Conservation (phyloP, 2,797 vertebrate species). For the Spheniscus humboldti region DNA sequence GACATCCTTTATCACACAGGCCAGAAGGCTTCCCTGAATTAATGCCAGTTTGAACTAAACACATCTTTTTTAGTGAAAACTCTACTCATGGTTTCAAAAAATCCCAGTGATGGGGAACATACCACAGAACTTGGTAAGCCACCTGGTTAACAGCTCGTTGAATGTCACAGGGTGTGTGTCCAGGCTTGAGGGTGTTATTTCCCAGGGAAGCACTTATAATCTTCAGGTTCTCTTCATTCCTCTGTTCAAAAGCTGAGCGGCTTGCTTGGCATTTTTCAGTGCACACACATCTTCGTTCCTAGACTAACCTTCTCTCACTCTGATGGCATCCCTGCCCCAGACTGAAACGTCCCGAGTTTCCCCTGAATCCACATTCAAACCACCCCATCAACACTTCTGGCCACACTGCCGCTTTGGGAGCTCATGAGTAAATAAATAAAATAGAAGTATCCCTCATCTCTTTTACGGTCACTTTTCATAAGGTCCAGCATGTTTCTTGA, state of each 20-base stretch:
- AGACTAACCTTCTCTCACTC: neutral
- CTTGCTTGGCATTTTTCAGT: neutral
- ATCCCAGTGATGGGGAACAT: neutral
- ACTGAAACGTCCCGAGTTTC: neutral
- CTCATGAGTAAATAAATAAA: neutral
- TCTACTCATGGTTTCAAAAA: neutral
- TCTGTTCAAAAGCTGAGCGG: neutral
- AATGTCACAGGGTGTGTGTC: neutral
- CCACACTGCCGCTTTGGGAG: neutral
- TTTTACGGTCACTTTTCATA: neutral
- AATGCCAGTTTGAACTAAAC: neutral
- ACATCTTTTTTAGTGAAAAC: neutral
- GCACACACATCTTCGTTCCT: neutral
- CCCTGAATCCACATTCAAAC: neutral
- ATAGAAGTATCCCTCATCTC: neutral
- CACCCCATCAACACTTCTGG: neutral
- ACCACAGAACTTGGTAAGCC: neutral
- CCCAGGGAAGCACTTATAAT: neutral
- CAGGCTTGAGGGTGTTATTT: neutral
- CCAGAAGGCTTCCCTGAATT: neutral
- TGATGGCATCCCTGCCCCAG: accelerated
- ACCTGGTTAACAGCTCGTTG: neutral
- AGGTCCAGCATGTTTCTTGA: neutral
- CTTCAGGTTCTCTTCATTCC: neutral
- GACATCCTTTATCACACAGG: neutral